Conservation (phyloP, 2,113 vertebrate species). For the Cnemophilus loriae region DNA sequence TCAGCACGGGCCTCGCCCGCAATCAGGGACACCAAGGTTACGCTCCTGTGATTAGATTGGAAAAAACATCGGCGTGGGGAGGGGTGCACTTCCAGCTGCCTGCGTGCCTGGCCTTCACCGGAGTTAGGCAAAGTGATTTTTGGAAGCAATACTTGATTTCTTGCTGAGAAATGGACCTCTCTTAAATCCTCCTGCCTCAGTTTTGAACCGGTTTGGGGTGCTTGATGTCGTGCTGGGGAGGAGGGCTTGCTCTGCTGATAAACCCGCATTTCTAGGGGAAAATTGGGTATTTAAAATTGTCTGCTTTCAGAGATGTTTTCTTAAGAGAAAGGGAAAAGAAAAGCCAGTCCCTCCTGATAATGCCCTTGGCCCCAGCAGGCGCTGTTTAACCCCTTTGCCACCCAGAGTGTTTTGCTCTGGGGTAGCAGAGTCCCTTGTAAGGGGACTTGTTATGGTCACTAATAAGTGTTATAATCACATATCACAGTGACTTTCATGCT, state of each 20-base stretch:
- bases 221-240: fast-evolving
- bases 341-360: not conserved
- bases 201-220: not conserved
- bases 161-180: not conserved
- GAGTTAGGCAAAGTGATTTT: not conserved
- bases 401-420: not conserved
- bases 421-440: fast-evolving
- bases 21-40: not conserved
- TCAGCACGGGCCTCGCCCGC: fast-evolving
- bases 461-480: fast-evolving
- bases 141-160: not conserved
- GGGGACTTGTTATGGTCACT: fast-evolving
- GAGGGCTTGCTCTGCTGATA: not conserved
- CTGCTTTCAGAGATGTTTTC: not conserved
- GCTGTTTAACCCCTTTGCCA: not conserved
- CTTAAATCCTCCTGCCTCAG: not conserved
- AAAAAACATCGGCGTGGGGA: fast-evolving
- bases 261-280: not conserved
- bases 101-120: fast-evolving
- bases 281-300: not conserved
- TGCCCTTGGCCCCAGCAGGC: not conserved
- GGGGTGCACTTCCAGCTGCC: not conserved
- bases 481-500: not conserved
- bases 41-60: fast-evolving
- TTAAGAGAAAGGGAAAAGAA: not conserved